Base-by-base conservation (phyloP, 1,140 invertebrate species). In the Euglossa dilemma region DNA sequence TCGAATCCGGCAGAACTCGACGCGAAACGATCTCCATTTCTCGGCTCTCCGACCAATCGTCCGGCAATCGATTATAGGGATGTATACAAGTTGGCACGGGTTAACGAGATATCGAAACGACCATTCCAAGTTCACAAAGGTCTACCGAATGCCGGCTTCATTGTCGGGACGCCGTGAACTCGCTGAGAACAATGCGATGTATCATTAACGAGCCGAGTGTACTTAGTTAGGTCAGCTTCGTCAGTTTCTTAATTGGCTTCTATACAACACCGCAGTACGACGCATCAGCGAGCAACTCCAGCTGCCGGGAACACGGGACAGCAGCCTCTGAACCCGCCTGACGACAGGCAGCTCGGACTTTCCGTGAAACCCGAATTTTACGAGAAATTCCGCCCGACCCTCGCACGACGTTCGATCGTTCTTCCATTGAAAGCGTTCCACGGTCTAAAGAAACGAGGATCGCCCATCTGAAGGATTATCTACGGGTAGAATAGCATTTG, bases 161-260 rank as follows among this genome's bases (percentile, higher is more conserved):
- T 87, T 61, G 70, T 84, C 25, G 64, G 52, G 70, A 72, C 45
- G 72, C 57, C 36, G 63, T 28, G 74, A 63, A 80, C 70, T 59
- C 50, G 52, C 56, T 20, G 50, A 63, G 64, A 81, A 83, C 75
- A 80, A 75, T 71, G 71, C 85, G 50, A 69, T 69, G 80, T 88
- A 88, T 87, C 86, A 74, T 88, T 87, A 88, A 86, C 77, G 73
- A 64, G 50, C 72, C 72, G 76, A 83, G 84, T 71, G 83, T 59
- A 57, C 80, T 82, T 76, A 82, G 80, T 82, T 82, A 69, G 63
- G 85, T 82, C 67, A 59, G 80, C 86, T 87, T 87, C 85, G 86
- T 87, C 86, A 87, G 71, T 87, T 88, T 66, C 78, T 88, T 88
- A 87, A 88, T 88, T 82, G 86, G 86, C 83, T 76, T 61, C 54